These are phyloP conservation scores for Brachionus paranguensis DNA, from an alignment of 1,140 invertebrate species.

Conservation along the genomic window DNA sequence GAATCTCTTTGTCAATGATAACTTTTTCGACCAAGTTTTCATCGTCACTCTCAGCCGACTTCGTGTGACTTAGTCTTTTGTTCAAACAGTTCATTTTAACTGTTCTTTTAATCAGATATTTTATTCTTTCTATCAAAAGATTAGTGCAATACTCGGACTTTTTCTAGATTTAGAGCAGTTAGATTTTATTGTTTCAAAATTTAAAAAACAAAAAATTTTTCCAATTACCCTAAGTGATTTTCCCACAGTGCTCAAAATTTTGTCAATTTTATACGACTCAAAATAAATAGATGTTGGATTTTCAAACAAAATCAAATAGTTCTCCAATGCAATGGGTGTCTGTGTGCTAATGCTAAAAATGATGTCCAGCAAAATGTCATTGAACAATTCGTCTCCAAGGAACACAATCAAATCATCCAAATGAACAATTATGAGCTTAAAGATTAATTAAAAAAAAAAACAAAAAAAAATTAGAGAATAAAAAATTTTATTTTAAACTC, in stretches of 20 bases:
- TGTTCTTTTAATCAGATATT: background rate
- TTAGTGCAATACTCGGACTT: constrained; percentile 14
- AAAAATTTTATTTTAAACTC: background rate
- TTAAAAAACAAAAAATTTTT: background rate
- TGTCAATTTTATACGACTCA: constrained; percentile 16
- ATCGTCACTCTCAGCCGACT: background rate
- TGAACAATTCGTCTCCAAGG: background rate
- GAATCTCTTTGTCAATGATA: background rate
- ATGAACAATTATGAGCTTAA: constrained; percentile 9
- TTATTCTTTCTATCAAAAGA: constrained; percentile 14
- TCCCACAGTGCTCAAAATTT: constrained; percentile 9
- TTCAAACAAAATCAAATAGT: constrained; percentile 3
- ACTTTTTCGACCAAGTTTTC: background rate
- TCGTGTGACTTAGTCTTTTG: background rate
- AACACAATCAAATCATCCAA: constrained; percentile 37
- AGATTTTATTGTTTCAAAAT: background rate
- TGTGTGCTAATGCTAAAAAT: background rate
- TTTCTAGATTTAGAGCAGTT: background rate
- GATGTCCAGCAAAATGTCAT: background rate
- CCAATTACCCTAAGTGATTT: background rate
- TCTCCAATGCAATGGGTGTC: background rate
- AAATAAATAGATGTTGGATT: constrained; percentile 1
- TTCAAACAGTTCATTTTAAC: background rate
- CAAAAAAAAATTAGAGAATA: background rate
- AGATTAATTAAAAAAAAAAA: too few relatives aligned